phyloP scores from a whole-genome alignment of 2,888 invertebrate genomes.

The Drosophila nigritarsus region DNA sequence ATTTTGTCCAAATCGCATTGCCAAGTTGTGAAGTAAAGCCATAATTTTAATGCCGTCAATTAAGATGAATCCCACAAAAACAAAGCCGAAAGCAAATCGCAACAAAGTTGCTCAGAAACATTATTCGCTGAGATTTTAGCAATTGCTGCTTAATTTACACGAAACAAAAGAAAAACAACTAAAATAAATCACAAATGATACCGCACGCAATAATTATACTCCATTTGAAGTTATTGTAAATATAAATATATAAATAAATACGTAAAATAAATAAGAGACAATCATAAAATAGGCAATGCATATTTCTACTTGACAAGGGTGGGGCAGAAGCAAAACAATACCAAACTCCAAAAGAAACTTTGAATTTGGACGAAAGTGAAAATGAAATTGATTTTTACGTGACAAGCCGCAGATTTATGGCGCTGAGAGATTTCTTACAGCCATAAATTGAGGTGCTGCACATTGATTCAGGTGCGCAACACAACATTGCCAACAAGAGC shows the following conservation, averaged over 20 bases:
- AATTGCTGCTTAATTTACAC: slow-evolving; percentile 20
- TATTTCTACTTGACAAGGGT: slow-evolving; percentile 10
- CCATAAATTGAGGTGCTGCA: slow-evolving; percentile 33
- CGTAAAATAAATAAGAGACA: background rate
- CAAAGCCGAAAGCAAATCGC: background rate
- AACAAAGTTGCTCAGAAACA: slow-evolving; percentile 1
- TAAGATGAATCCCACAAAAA: slow-evolving; percentile 3
- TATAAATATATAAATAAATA: slow-evolving; percentile 18
- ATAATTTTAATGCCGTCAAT: slow-evolving; percentile 35
- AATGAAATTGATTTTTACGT: slow-evolving; percentile 63
- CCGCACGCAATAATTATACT: background rate
- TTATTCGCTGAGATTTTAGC: slow-evolving; percentile 13
- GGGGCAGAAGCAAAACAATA: slow-evolving; percentile 8
- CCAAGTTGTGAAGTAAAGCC: slow-evolving; percentile 26
- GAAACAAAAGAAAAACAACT: slow-evolving; percentile 15
- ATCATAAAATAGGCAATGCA: slow-evolving; percentile 30
- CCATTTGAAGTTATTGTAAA: background rate
- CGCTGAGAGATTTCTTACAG: slow-evolving; percentile 34
- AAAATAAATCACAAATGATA: slow-evolving; percentile 27
- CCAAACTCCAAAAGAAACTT: slow-evolving; percentile 36
- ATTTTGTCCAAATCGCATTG: slow-evolving; percentile 25
- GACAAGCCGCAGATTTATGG: slow-evolving; percentile 64
- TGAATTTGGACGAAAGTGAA: slow-evolving; percentile 64
- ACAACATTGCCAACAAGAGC: slow-evolving; percentile 20
- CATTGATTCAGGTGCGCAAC: slow-evolving; percentile 49